phyloP scores from a whole-genome alignment of 2,888 invertebrate species.

The Tipula confusa region DNA sequence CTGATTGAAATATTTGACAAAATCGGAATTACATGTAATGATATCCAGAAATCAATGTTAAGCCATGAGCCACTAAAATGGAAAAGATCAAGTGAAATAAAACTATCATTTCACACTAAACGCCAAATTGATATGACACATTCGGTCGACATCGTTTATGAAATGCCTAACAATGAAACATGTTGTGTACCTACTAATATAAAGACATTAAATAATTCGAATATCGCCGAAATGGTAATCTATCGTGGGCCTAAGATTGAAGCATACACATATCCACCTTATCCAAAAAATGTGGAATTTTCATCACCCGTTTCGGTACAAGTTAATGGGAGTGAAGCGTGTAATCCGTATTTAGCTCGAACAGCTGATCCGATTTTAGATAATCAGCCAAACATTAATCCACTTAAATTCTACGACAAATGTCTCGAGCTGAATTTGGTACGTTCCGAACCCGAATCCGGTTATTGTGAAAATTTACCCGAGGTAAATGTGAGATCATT shows the following conservation, averaged over 20 bases:
- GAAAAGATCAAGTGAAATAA: neutral
- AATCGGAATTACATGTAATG: neutral
- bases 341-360: neutral
- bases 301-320: neutral
- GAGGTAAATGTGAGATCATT: neutral
- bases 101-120: neutral
- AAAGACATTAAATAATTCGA: neutral
- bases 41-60: neutral
- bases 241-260: neutral
- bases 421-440: neutral
- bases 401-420: neutral
- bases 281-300: neutral
- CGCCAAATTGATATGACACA: neutral
- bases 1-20: neutral
- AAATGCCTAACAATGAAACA: neutral
- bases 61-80: neutral
- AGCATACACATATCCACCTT: neutral
- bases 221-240: neutral
- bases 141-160: neutral
- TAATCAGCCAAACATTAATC: neutral
- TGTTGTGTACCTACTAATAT: neutral
- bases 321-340: neutral
- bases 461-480: neutral
- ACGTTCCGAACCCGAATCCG: neutral
- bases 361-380: neutral